Conservation (phyloP, 2,113 vertebrate genomes). For the Calidris pygmaea region DNA sequence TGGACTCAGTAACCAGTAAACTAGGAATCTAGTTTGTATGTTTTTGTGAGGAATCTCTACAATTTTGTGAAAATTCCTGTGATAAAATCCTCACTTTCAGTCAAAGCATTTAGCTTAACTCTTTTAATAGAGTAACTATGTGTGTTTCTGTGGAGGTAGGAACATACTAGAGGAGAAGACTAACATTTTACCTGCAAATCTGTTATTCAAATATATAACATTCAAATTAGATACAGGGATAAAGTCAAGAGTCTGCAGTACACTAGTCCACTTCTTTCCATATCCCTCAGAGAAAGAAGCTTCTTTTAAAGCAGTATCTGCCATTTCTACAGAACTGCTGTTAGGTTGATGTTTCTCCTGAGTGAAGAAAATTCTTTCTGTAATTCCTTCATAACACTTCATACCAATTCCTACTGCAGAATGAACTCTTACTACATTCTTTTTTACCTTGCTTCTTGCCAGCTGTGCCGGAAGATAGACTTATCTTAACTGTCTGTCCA, state of each 20-base stretch:
- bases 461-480: neutral
- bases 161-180: neutral
- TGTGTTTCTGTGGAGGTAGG: neutral
- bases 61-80: neutral
- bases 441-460: neutral
- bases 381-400: neutral
- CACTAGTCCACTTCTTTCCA: neutral
- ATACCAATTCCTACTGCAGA: neutral
- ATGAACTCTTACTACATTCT: neutral
- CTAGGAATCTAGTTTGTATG: neutral
- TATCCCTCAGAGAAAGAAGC: neutral
- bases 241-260: neutral
- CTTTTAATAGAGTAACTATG: neutral
- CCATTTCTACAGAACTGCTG: neutral
- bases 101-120: neutral
- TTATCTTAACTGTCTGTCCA: neutral
- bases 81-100: neutral
- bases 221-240: neutral
- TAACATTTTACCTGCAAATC: neutral
- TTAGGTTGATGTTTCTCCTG: neutral
- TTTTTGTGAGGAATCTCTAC: neutral
- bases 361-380: neutral
- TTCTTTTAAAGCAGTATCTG: neutral
- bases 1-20: fast-evolving
- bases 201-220: neutral